Percentiles rank a stretch among this genome's conserved stretches.
These are phyloP conservation scores for Leptinotarsa texana DNA, from an alignment of 1,140 invertebrate species.

Conservation along the genomic window DNA sequence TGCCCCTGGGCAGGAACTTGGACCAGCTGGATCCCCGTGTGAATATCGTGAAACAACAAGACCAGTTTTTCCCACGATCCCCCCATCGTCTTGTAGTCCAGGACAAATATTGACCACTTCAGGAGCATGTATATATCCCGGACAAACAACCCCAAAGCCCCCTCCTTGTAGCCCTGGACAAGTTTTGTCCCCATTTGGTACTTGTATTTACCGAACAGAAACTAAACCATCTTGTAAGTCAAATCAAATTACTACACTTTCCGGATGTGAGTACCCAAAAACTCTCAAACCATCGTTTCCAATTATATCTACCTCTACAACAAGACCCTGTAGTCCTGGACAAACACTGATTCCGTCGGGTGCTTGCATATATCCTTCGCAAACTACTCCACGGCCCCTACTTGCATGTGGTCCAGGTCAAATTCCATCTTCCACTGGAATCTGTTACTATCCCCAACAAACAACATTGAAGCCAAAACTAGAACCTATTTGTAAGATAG, in stretches of 20 bases:
- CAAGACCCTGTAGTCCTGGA: neutral
- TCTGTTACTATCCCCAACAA: constrained; percentile 10
- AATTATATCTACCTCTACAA: neutral
- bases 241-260: neutral
- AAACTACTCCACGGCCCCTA: neutral
- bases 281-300: neutral
- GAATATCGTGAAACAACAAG: neutral
- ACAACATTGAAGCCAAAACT: neutral
- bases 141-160: constrained; percentile 13
- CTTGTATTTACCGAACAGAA: neutral
- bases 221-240: neutral
- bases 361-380: neutral
- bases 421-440: neutral
- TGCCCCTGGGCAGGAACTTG: constrained; percentile 1
- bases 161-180: constrained; percentile 5
- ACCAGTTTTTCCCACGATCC: neutral
- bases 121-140: constrained; percentile 21
- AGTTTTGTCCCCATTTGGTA: neutral
- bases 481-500: neutral
- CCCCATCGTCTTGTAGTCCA: neutral
- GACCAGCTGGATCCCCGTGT: neutral
- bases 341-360: neutral
- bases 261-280: neutral
- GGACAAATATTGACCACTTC: constrained; percentile 13
- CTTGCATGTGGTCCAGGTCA: constrained; percentile 15